Percentiles rank a stretch among this genome's conserved stretches.
Evolutionary conservation across 2,797 vertebrate genomes (phyloP).

Genomic region (Poeciliopsis infans): DNA sequence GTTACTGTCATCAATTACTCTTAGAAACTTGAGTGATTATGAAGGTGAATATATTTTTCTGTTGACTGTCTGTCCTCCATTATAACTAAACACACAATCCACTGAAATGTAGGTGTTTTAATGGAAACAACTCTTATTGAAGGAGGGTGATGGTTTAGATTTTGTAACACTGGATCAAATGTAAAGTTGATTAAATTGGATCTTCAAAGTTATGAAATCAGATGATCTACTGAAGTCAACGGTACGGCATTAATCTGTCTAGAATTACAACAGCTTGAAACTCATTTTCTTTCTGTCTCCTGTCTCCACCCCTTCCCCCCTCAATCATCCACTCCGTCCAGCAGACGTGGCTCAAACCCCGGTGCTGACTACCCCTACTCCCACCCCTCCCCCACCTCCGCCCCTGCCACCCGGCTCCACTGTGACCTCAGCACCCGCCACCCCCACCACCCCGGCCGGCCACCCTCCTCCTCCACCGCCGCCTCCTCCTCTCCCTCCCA

Average conservation of each 20-base stretch:
- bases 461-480: slow-evolving; percentile 88
- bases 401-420: slow-evolving; percentile 86
- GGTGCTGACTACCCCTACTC: slow-evolving; percentile 82
- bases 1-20: neutral
- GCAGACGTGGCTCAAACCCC: slow-evolving; percentile 81
- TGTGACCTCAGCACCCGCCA: slow-evolving; percentile 81
- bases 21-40: neutral
- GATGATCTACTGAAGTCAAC: neutral
- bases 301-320: slow-evolving; percentile 28
- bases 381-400: slow-evolving; percentile 89
- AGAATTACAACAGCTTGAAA: neutral
- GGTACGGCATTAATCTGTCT: neutral
- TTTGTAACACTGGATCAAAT: neutral
- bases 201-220: neutral
- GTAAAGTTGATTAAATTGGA: neutral
- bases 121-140: neutral
- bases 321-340: slow-evolving; percentile 17
- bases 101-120: neutral
- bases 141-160: neutral
- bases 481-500: slow-evolving; percentile 80
- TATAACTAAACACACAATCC: neutral
- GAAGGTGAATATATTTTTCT: neutral
- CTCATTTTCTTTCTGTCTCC: slow-evolving; percentile 3
- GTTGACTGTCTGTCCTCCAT: neutral
- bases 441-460: slow-evolving; percentile 80